Evolutionary conservation across 2,797 vertebrate species (phyloP).

Genomic region (Peromyscus attwateri): DNA sequence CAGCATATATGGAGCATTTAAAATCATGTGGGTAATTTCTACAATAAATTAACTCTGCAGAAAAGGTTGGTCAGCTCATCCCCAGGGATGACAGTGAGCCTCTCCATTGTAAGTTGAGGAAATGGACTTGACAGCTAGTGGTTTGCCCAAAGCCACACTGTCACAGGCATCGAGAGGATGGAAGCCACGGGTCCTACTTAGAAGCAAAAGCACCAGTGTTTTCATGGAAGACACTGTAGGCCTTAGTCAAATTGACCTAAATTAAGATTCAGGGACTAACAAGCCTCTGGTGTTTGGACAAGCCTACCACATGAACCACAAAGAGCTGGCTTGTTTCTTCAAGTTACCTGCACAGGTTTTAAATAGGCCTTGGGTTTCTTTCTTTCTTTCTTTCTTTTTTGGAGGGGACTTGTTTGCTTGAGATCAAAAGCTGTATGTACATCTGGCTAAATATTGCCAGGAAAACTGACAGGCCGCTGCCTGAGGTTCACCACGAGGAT

Average conservation of each 20-base stretch:
- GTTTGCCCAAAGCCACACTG: constrained; percentile 75
- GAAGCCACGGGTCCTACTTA: constrained; percentile 37
- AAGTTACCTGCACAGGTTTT: constrained; percentile 59
- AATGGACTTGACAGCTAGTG: constrained; percentile 69
- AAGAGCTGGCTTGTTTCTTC: constrained; percentile 45
- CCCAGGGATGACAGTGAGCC: constrained; percentile 11
- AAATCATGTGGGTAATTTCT: constrained; percentile 53
- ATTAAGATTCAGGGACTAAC: constrained; percentile 71
- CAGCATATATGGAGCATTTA: constrained; percentile 37
- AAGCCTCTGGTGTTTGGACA: constrained; percentile 63
- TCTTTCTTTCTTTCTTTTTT: not conserved
- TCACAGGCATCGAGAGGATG: constrained; percentile 33
- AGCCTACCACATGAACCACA: constrained; percentile 12
- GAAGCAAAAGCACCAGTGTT: constrained; percentile 53
- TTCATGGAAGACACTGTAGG: constrained; percentile 48
- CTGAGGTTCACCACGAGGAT: not conserved
- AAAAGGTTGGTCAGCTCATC: constrained; percentile 67
- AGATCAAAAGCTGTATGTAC: constrained; percentile 57
- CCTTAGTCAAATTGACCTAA: constrained; percentile 69
- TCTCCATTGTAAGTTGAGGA: constrained; percentile 65
- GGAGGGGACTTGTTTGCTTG: constrained; percentile 36
- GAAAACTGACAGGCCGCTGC: constrained; percentile 20
- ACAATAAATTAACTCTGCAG: constrained; percentile 71
- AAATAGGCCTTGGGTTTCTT: constrained; percentile 38
- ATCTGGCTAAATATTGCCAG: constrained; percentile 9